Evolutionary conservation across 2,113 vertebrate species (phyloP).

Genomic region (Micronycteris hirsuta): DNA sequence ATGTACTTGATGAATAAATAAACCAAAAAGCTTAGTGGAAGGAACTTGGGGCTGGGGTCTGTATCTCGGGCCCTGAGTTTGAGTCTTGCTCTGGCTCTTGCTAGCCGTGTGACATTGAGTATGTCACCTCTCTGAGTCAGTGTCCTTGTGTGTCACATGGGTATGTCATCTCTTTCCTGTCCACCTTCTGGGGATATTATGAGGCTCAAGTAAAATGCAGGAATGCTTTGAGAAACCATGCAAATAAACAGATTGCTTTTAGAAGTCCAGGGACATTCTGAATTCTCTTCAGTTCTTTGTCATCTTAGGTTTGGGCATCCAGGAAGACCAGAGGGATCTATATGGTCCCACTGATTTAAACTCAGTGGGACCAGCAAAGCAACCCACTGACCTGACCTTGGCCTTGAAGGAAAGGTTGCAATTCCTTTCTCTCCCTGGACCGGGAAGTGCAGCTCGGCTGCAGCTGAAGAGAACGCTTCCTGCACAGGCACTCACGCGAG

Average conservation of each 20-base stretch:
- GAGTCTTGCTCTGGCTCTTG: background rate
- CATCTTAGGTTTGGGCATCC: background rate
- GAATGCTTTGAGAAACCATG: background rate
- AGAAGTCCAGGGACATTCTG: background rate
- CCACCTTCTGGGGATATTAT: background rate
- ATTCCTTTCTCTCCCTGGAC: accelerated
- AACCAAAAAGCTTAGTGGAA: background rate
- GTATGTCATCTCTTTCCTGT: background rate
- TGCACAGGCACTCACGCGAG: accelerated
- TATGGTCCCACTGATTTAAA: too few relatives aligned
- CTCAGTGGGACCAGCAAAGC: accelerated
- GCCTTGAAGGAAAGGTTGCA: background rate
- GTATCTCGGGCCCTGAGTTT: background rate
- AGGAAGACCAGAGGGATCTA: background rate
- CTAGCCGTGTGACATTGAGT: background rate
- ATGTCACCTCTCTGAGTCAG: background rate
- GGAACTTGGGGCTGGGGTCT: background rate
- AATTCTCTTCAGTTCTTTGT: background rate
- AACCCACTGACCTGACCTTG: accelerated
- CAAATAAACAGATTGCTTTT: background rate
- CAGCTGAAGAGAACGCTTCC: accelerated
- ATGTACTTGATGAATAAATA: background rate
- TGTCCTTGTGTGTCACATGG: background rate
- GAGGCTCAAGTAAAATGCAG: background rate
- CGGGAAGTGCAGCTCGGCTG: accelerated